Percentiles rank a stretch among this genome's conserved stretches.
These are phyloP conservation scores for Bos indicus DNA, from an alignment of 2,113 vertebrate species.

Conservation along the genomic window DNA sequence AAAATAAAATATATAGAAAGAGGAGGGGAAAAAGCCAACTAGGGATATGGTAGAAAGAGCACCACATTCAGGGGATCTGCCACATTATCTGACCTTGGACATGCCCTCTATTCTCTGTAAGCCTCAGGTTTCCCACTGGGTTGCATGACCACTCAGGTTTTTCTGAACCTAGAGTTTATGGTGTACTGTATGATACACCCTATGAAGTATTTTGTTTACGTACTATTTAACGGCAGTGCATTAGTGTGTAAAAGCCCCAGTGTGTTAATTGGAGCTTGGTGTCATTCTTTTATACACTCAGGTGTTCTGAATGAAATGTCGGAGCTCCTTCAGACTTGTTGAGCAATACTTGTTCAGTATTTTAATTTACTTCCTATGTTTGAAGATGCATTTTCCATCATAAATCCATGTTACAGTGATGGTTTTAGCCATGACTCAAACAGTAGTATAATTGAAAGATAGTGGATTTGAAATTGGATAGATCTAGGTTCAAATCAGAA, in stretches of 20 bases:
- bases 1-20: neutral
- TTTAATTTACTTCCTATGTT: neutral
- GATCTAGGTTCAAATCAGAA: neutral
- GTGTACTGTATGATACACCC: neutral
- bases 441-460: neutral
- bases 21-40: neutral
- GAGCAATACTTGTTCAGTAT: neutral
- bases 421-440: neutral
- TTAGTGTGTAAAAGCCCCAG: neutral
- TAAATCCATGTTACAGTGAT: neutral
- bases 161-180: neutral
- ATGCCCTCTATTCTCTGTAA: rapidly evolving
- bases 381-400: neutral
- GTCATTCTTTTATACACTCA: neutral
- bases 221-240: neutral
- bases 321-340: neutral
- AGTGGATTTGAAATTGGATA: neutral
- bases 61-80: neutral
- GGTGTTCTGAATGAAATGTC: neutral
- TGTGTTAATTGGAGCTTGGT: neutral
- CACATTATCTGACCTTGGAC: neutral
- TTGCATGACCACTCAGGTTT: neutral
- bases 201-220: neutral
- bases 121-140: neutral
- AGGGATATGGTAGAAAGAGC: neutral